These are phyloP conservation scores for Masticophis lateralis DNA, from an alignment of 2,797 vertebrate genomes.

Conservation along the genomic window DNA sequence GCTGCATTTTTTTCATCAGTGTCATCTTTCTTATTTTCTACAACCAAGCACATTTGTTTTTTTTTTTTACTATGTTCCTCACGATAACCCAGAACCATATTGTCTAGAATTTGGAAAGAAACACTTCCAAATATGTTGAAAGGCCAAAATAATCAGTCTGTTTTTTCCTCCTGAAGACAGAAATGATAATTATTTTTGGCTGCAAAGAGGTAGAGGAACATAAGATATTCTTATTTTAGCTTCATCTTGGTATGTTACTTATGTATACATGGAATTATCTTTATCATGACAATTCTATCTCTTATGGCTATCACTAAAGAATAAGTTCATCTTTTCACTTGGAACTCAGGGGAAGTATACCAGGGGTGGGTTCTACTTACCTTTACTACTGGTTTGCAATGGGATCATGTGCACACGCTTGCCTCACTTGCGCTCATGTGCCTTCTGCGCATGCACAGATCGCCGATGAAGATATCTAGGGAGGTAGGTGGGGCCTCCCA, in stretches of 20 bases:
- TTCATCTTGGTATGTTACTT: neutral
- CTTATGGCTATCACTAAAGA: neutral
- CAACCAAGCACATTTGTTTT: neutral
- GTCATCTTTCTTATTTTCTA: neutral
- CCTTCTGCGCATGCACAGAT: too few species aligned
- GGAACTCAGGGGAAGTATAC: neutral
- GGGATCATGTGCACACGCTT: too few species aligned
- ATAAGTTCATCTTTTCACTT: neutral
- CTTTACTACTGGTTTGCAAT: too few species aligned
- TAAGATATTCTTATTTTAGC: neutral
- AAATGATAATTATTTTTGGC: neutral
- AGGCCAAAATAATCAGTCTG: neutral
- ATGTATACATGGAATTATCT: neutral
- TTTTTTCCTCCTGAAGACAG: neutral
- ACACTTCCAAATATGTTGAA: neutral
- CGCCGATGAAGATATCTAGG: too few species aligned
- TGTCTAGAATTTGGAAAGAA: neutral
- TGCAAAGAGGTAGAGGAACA: neutral
- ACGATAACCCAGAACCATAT: neutral
- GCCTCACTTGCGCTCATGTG: fast-evolving
- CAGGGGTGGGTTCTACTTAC: too few species aligned
- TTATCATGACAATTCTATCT: neutral
- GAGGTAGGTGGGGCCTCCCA: too few species aligned
- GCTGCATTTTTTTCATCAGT: neutral
- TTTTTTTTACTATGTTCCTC: neutral